Evolutionary conservation across 2,113 vertebrate genomes (phyloP).

Genomic region (Melanerpes aurifrons): DNA sequence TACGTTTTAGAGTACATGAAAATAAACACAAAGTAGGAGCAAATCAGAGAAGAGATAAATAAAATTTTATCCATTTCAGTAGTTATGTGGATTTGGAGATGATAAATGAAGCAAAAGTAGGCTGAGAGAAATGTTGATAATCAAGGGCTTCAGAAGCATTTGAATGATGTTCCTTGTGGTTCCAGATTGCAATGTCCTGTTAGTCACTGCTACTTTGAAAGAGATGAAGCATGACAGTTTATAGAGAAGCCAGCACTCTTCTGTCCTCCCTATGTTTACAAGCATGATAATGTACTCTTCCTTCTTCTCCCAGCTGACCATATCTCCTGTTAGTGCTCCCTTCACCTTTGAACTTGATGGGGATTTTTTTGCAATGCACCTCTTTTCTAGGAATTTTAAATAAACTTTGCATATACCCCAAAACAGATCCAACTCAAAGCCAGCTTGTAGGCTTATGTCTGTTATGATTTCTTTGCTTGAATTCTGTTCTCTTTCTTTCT

Average conservation of each 20-base stretch:
- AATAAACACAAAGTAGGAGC: background rate
- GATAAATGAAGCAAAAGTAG: background rate
- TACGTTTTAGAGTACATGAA: background rate
- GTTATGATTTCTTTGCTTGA: background rate
- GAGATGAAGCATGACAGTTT: background rate
- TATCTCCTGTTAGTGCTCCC: background rate
- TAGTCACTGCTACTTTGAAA: background rate
- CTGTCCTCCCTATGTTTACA: background rate
- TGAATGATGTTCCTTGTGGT: background rate
- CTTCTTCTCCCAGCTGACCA: background rate
- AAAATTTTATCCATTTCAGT: background rate
- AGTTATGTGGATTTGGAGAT: background rate
- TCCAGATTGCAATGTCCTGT: background rate
- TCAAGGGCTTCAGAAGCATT: background rate
- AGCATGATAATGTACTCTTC: background rate
- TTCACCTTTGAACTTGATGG: background rate
- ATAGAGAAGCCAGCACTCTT: background rate
- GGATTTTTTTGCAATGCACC: rapidly evolving
- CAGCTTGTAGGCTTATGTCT: background rate
- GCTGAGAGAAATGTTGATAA: background rate
- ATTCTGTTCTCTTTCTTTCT: background rate
- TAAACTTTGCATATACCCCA: background rate
- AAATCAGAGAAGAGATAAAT: background rate
- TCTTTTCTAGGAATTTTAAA: background rate
- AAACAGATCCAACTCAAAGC: background rate